Percentiles rank a stretch among this genome's conserved stretches.
Evolutionary conservation across 2,113 vertebrate species (phyloP).

Genomic region (Hipposideros armiger): DNA sequence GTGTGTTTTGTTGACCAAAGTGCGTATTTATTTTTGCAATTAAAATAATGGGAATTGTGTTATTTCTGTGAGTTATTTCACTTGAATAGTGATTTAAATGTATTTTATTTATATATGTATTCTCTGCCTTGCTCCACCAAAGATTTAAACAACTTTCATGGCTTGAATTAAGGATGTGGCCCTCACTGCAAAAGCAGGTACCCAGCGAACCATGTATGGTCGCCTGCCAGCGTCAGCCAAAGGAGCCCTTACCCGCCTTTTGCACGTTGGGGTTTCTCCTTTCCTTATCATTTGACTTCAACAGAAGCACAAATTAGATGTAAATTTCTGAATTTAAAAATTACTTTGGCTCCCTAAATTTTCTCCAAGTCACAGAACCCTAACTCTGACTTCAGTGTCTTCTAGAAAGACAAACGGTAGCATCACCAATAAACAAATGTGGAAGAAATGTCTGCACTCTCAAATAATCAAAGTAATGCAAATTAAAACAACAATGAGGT

Average conservation of each 20-base stretch:
- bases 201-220: background rate
- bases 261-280: background rate
- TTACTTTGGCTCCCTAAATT: background rate
- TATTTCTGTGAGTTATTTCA: slow-evolving; percentile 43
- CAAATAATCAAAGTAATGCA: slow-evolving; percentile 75
- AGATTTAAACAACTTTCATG: slow-evolving; percentile 21
- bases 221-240: background rate
- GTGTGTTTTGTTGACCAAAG: background rate
- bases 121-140: slow-evolving; percentile 29
- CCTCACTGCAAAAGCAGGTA: background rate
- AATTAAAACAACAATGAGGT: slow-evolving; percentile 77
- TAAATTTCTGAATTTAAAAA: slow-evolving; percentile 48
- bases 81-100: background rate
- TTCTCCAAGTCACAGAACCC: background rate
- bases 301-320: slow-evolving; percentile 23
- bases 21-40: slow-evolving; percentile 16
- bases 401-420: background rate
- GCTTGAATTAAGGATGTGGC: background rate
- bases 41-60: background rate
- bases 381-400: background rate
- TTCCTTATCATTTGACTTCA: slow-evolving; percentile 4
- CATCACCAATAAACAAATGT: slow-evolving; percentile 54
- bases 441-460: slow-evolving; percentile 43
- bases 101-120: slow-evolving; percentile 4
- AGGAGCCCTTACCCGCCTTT: background rate